These are phyloP conservation scores for Rhagophthalmus giganteus DNA, from an alignment of 2,888 invertebrate species.

Conservation along the genomic window DNA sequence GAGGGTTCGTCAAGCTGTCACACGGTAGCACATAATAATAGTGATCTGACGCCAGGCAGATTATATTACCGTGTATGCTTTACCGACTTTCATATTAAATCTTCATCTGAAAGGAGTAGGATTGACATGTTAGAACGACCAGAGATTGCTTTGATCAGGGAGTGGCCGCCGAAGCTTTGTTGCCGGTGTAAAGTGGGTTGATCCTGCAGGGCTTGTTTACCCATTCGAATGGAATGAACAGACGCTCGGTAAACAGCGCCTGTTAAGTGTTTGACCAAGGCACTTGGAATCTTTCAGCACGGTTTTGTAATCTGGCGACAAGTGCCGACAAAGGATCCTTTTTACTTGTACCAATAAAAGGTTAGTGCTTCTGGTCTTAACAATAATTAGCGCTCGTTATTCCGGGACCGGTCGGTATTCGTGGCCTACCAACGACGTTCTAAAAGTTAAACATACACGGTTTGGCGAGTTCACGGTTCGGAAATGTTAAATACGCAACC, in stretches of 20 bases:
- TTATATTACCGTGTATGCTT: constrained; percentile 39
- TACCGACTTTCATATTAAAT: constrained; percentile 32
- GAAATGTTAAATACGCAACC: no score
- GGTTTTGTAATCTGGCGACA: constrained; percentile 40
- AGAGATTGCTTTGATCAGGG: constrained; percentile 33
- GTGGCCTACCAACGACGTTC: constrained; percentile 25
- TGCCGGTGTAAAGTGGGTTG: constrained; percentile 32
- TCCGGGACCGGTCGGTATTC: constrained; percentile 31
- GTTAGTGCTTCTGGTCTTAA: constrained; percentile 41
- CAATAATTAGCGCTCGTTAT: constrained; percentile 40
- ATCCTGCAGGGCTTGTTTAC: constrained; percentile 31
- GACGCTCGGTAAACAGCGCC: constrained; percentile 28
- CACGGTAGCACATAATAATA: constrained; percentile 53
- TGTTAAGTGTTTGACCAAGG: constrained; percentile 32
- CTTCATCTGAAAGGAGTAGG: constrained; percentile 30
- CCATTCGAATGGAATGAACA: constrained; percentile 28
- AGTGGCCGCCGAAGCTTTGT: constrained; percentile 32
- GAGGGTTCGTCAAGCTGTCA: constrained; percentile 52
- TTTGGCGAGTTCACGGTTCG: no score
- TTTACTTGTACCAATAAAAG: constrained; percentile 35
- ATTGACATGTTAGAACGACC: constrained; percentile 33
- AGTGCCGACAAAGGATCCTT: constrained; percentile 39
- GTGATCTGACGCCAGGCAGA: constrained; percentile 49
- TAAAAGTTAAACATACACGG: constrained; percentile 16
- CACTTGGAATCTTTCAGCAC: constrained; percentile 37